phyloP scores from a whole-genome alignment of 1,140 invertebrate species.

The Drosophila simulans region DNA sequence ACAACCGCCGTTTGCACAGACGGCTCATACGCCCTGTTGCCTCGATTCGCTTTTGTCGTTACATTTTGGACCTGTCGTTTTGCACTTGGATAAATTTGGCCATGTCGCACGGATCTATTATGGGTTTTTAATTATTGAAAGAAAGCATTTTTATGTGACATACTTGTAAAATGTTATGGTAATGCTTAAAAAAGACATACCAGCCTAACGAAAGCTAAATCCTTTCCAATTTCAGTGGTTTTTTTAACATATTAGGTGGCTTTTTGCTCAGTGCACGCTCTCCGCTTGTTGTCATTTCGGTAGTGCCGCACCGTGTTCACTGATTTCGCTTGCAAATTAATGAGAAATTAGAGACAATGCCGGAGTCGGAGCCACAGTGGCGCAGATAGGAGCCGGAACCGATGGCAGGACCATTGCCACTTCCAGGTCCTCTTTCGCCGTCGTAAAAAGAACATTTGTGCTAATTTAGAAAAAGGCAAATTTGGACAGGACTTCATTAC shows the following conservation, averaged over 20 bases:
- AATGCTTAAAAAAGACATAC: no score
- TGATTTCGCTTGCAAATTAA: conserved; percentile 84
- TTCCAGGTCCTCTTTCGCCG: conserved; percentile 47
- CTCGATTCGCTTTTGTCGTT: conserved; percentile 69
- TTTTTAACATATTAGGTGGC: no score
- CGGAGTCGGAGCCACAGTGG: conserved; percentile 32
- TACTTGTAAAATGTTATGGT: no score
- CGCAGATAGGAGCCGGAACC: conserved; percentile 1
- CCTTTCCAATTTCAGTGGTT: no score
- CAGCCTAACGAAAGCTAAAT: not conserved
- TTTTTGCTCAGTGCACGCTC: conserved; percentile 18
- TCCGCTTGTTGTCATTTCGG: conserved; percentile 61
- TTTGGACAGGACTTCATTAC: conserved; percentile 82
- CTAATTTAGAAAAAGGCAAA: conserved; percentile 83
- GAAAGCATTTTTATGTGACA: no score
- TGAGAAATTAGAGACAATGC: conserved; percentile 83
- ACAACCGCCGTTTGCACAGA: conserved; percentile 50
- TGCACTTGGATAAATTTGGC: not conserved
- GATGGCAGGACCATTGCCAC: conserved; percentile 10
- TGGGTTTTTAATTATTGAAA: no score
- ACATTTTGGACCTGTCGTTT: conserved; percentile 46
- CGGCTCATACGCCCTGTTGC: conserved; percentile 80
- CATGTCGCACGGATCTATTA: no score
- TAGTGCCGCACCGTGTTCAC: conserved; percentile 59
- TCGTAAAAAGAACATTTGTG: conserved; percentile 83